These are phyloP conservation scores for Clarias platycephalus DNA, from an alignment of 2,797 vertebrate species.

Conservation along the genomic window DNA sequence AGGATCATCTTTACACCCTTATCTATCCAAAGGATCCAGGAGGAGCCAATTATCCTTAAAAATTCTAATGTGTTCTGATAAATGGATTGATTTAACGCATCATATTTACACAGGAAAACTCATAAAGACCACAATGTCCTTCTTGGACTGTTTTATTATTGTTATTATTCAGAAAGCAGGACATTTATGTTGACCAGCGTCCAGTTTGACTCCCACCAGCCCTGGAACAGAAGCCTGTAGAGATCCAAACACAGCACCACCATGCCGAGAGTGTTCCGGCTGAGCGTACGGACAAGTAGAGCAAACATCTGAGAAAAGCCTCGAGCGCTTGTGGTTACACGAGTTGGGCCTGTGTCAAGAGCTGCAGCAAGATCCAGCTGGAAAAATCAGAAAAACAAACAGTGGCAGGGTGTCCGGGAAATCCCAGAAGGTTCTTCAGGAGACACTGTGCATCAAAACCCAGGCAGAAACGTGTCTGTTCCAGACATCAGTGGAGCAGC, in stretches of 20 bases:
- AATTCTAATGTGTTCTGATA: background rate
- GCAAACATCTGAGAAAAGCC: background rate
- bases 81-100: background rate
- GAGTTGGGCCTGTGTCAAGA: background rate
- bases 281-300: background rate
- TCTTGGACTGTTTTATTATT: background rate
- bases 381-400: background rate
- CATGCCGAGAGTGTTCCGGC: background rate
- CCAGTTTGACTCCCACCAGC: background rate
- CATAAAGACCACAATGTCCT: background rate
- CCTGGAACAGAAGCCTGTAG: background rate
- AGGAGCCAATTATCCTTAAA: background rate
- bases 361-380: background rate
- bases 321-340: background rate
- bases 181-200: background rate
- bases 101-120: background rate
- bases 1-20: background rate
- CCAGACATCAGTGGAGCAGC: background rate
- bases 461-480: background rate
- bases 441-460: background rate
- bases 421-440: background rate
- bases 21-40: background rate
- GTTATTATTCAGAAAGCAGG: background rate
- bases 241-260: background rate
- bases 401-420: background rate